These are phyloP conservation scores for Ormyrus thymus DNA, from an alignment of 2,888 invertebrate genomes.

Conservation along the genomic window DNA sequence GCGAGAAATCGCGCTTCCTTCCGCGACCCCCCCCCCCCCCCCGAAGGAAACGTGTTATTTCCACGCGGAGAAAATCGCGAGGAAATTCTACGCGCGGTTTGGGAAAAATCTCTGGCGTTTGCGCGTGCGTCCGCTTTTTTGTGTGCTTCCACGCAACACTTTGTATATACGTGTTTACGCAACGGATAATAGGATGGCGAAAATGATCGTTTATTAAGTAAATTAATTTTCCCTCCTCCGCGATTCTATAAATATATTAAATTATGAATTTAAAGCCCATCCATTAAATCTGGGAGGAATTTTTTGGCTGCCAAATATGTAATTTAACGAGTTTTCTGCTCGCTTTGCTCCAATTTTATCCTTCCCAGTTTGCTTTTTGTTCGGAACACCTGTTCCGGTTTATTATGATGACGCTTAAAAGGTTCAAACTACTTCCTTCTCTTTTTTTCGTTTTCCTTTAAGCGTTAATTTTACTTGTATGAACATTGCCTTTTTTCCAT, in stretches of 20 bases:
- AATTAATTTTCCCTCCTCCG: not conserved
- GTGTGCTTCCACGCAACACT: too few relatives aligned
- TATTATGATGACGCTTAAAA: constrained; percentile 3
- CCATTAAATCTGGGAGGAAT: too few relatives aligned
- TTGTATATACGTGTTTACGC: too few relatives aligned
- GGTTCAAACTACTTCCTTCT: constrained; percentile 38
- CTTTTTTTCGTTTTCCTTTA: constrained; percentile 20
- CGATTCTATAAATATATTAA: not conserved
- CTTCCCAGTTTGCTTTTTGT: constrained; percentile 20
- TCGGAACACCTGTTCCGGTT: constrained; percentile 35
- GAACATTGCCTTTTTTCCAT: constrained; percentile 3
- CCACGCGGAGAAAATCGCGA: not conserved
- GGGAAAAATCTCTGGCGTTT: too few relatives aligned
- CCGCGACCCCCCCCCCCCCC: too few relatives aligned
- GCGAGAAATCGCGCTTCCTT: constrained; percentile 40
- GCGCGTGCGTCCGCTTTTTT: too few relatives aligned
- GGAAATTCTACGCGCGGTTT: too few relatives aligned
- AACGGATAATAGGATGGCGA: not conserved
- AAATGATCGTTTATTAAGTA: constrained; percentile 17
- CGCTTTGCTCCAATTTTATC: constrained; percentile 32
- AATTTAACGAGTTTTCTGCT: constrained; percentile 24
- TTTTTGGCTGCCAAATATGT: not conserved
- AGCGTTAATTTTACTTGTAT: constrained; percentile 17
- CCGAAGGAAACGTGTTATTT: not conserved
- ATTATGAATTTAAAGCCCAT: not conserved